Percentiles rank a stretch among this genome's conserved stretches.
These are phyloP conservation scores for Calliopsis andreniformis DNA, from an alignment of 1,140 invertebrate genomes.

Conservation along the genomic window DNA sequence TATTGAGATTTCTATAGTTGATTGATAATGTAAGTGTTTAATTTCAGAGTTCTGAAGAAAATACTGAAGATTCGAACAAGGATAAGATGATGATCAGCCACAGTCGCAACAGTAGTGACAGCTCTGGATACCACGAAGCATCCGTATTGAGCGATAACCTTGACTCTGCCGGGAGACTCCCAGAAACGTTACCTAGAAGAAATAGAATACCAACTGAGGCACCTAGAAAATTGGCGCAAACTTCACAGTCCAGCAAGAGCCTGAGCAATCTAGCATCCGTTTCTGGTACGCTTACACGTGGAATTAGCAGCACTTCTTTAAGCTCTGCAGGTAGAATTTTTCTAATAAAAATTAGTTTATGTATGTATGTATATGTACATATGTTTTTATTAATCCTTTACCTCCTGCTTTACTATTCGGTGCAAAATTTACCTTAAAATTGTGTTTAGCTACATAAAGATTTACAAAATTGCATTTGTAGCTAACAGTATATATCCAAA, in stretches of 20 bases:
- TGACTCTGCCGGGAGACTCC: slow-evolving; percentile 77
- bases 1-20: too few relatives aligned
- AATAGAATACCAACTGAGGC: slow-evolving; percentile 67
- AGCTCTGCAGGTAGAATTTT: slow-evolving; percentile 74
- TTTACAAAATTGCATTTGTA: too few relatives aligned
- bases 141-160: slow-evolving; percentile 86
- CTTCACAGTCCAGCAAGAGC: slow-evolving; percentile 78
- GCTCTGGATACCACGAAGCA: slow-evolving; percentile 89
- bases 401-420: too few relatives aligned
- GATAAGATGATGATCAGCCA: slow-evolving; percentile 83
- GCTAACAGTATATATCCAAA: too few relatives aligned
- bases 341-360: too few relatives aligned
- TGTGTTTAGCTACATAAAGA: too few relatives aligned
- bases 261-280: slow-evolving; percentile 72
- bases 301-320: slow-evolving; percentile 76
- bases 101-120: slow-evolving; percentile 89
- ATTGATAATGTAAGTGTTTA: too few relatives aligned
- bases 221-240: slow-evolving; percentile 74
- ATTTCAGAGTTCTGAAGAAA: slow-evolving; percentile 1
- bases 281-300: slow-evolving; percentile 70
- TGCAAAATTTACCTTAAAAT: too few relatives aligned
- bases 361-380: too few relatives aligned
- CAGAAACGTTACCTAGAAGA: slow-evolving; percentile 76
- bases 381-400: too few relatives aligned
- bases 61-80: slow-evolving; percentile 44